Evolutionary conservation across 1,140 invertebrate species (phyloP), one percentile per base, ranked within the genome.

Genomic region (Riptortus pedestris): DNA sequence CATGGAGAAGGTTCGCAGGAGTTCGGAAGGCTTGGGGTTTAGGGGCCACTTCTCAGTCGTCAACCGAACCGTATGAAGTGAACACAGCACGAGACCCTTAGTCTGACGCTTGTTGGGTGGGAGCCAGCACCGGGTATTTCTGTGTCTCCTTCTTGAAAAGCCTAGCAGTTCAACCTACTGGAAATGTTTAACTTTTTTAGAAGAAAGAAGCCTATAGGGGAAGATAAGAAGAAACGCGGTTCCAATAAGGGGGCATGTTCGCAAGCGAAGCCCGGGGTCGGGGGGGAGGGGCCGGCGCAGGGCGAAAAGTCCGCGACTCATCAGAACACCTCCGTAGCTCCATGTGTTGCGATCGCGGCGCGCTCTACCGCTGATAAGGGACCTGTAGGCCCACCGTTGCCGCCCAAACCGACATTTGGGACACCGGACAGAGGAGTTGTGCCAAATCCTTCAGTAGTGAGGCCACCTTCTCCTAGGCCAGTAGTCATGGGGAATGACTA

Each of bases 151-250:
- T 47, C 45, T 47, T 47, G n/a, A n/a, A 22, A 22, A 55, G 31
- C 31, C 31, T 5, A 24, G 51, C 51, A 26, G 51, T 14, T 22
- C 20, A 12, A 1, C 18, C 51, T 22, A 1, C 51, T 24, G 18
- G 26, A 55, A 12, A 55, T 55, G 51, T 55, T 55, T 24, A 55
- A 14, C 51, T 55, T 55, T 24, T 55, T 55, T 24, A 55, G 26
- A 24, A 20, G 51, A 12, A 55, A 55, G 22, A 55, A 55, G 45
- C n/a, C n/a, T n/a, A n/a, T n/a, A n/a, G n/a, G n/a, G n/a, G n/a
- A n/a, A n/a, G 45, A 47, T 22, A 47, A 47, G 45, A 47, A 47
- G 45, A 47, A 47, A 12, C 45, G 45, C 45, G 45, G 45, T n/a
- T n/a, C n/a, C 45, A 47, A 9, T n/a, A 47, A 18, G 45, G 18